These are phyloP conservation scores for Meliscaeva auricollis DNA, from an alignment of 2,888 invertebrate species.

Conservation along the genomic window DNA sequence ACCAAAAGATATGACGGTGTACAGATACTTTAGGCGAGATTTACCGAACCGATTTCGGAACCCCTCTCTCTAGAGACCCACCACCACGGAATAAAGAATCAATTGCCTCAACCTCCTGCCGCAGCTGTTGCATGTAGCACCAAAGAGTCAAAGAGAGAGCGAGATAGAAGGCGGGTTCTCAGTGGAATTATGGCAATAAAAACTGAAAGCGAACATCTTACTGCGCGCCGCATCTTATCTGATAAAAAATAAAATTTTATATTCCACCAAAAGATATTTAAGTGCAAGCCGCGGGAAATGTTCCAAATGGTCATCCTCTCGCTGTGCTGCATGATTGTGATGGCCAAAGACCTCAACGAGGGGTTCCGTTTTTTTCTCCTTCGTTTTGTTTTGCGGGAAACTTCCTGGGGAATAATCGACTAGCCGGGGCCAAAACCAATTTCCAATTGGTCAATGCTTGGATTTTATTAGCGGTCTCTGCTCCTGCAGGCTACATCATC, in stretches of 20 bases:
- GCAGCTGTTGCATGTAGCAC: constrained; percentile 61
- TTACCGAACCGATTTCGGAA: constrained; percentile 35
- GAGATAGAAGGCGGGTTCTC: constrained; percentile 1
- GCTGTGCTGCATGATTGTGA: neutral
- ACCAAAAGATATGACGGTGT: neutral
- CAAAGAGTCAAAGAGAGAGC: neutral
- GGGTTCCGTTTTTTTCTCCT: neutral
- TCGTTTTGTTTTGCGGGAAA: neutral
- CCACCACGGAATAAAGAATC: constrained; percentile 59
- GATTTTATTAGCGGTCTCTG: constrained; percentile 44
- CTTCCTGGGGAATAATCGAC: constrained; percentile 42
- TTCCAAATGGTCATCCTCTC: constrained; percentile 11
- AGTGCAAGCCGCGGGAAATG: constrained; percentile 27
- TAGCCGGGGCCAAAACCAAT: constrained; percentile 54
- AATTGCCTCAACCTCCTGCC: constrained; percentile 70
- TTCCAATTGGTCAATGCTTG: constrained; percentile 58
- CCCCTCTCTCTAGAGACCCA: constrained; percentile 32
- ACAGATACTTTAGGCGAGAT: constrained; percentile 21
- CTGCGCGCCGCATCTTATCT: constrained; percentile 69
- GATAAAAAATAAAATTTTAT: constrained; percentile 69
- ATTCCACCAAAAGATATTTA: constrained; percentile 29
- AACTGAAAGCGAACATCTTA: constrained; percentile 72
- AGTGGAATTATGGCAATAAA: constrained; percentile 72
- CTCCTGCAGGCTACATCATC: constrained; percentile 49
- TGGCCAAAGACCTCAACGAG: constrained; percentile 14